These are phyloP conservation scores for Trachelus iudaicus DNA, from an alignment of 2,888 invertebrate species.

Conservation along the genomic window DNA sequence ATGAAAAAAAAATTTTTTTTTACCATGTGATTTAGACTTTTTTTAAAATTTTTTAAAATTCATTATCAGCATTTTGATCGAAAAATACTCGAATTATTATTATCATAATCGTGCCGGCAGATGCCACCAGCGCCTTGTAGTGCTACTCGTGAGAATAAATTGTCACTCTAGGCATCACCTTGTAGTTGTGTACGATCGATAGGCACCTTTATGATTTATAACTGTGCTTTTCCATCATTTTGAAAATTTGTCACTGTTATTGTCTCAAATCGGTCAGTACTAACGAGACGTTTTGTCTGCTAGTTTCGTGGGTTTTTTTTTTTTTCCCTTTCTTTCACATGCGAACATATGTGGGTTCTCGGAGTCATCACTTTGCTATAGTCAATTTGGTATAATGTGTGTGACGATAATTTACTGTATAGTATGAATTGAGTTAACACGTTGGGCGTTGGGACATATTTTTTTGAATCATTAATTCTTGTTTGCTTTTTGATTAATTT, in stretches of 20 bases:
- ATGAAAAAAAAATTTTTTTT: too few relatives aligned
- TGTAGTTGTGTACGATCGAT: background rate
- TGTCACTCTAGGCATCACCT: background rate
- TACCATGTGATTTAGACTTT: too few relatives aligned
- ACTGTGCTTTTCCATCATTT: background rate
- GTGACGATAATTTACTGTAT: background rate
- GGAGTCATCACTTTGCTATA: background rate
- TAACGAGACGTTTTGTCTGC: background rate
- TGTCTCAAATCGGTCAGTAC: background rate
- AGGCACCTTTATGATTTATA: background rate
- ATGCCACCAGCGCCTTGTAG: background rate
- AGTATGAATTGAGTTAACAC: background rate
- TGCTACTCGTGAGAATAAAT: too few relatives aligned
- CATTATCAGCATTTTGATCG: background rate
- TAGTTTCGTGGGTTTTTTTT: background rate
- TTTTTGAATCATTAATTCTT: background rate
- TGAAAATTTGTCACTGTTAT: constrained; percentile 12
- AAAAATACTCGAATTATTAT: background rate
- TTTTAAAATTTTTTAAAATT: too few relatives aligned
- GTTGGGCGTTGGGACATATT: background rate
- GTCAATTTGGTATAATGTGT: background rate
- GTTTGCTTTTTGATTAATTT: background rate
- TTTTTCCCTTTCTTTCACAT: too few relatives aligned
- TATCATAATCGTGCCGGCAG: too few relatives aligned
- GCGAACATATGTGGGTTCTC: background rate